Base-by-base conservation (phyloP, 2,797 vertebrate genomes). In the Meriones psammophilus region DNA sequence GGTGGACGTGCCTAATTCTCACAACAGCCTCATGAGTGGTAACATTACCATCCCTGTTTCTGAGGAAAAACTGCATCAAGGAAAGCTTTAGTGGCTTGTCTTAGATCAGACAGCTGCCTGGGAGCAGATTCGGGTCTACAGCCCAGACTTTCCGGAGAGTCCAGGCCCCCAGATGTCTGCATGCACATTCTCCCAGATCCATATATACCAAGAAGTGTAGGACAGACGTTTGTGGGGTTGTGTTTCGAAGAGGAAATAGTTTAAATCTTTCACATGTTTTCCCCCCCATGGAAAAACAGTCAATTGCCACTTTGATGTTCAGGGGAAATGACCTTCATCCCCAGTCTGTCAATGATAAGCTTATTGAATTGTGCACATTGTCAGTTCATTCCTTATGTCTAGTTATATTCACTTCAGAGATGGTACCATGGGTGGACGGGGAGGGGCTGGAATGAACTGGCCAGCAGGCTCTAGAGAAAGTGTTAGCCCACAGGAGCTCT, bases 181-280 rank as follows among this genome's bases (percentile, higher is more conserved):
- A 0, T 0, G 3, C 1, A 0, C 2, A 0, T 46, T 0, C 26
- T 50, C 30, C 3, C 5, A 0, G 4, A 13, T 6, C 17, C 8
- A 10, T 50, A 50, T 50, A 2, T 0, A 4, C 1, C 28, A n/a
- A 12, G 50, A 36, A 36, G 71, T 3, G 13, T 0, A 17, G 54
- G 56, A 4, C 0, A 8, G 0, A 17, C 3, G 15, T 39, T 10
- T 3, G 1, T 0, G 10, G 20, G 50, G 73, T 26, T 7, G 1
- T 8, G 83, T n/a, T 58, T 6, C 10, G 14, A 76, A 80, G 73
- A 71, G 46, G 9, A 30, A 77, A 54, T 3, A 2, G 50, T 80
- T 30, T 88, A 42, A 66, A 42, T 77, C 62, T 56, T 81, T 30
- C 20, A 17, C n/a, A 6, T 13, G 18, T 20, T 91, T 94, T 36